Conservation (phyloP, 1,140 invertebrate species). For the Drosophila miranda region DNA sequence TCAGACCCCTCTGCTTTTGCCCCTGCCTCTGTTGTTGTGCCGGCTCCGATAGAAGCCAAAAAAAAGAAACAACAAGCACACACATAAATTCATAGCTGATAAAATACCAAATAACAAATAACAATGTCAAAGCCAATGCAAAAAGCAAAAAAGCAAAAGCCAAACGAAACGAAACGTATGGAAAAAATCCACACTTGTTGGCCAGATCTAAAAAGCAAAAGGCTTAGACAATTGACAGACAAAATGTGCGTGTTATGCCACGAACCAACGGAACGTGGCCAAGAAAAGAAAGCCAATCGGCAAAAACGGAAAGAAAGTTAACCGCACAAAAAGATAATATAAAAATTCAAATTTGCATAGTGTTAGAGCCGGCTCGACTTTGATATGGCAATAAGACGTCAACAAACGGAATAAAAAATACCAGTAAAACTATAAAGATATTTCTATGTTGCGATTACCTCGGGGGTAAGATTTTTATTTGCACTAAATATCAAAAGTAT, state of each 20-base stretch:
- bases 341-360: conserved; percentile 63
- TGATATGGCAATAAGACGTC: conserved; percentile 57
- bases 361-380: conserved; percentile 28
- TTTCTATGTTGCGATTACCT: too few relatives aligned
- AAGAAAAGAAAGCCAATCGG: conserved; percentile 63
- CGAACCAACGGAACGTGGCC: conserved; percentile 39
- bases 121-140: conserved; percentile 30
- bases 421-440: conserved; percentile 5
- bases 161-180: conserved; percentile 25
- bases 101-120: conserved; percentile 69
- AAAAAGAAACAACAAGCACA: conserved; percentile 11
- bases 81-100: conserved; percentile 53
- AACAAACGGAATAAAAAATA: conserved; percentile 18
- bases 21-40: neutral
- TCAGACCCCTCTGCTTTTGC: conserved; percentile 1
- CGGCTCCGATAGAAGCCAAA: conserved; percentile 17
- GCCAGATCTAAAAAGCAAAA: conserved; percentile 18
- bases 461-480: too few relatives aligned
- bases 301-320: conserved; percentile 62
- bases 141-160: conserved; percentile 8
- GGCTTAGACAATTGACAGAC: conserved; percentile 33
- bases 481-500: too few relatives aligned
- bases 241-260: conserved; percentile 41
- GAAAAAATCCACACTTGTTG: conserved; percentile 21
- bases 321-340: conserved; percentile 32